Percentiles rank a stretch among this genome's conserved stretches.
These are phyloP conservation scores for Lycia hirtaria DNA, from an alignment of 2,888 invertebrate genomes.

Conservation along the genomic window DNA sequence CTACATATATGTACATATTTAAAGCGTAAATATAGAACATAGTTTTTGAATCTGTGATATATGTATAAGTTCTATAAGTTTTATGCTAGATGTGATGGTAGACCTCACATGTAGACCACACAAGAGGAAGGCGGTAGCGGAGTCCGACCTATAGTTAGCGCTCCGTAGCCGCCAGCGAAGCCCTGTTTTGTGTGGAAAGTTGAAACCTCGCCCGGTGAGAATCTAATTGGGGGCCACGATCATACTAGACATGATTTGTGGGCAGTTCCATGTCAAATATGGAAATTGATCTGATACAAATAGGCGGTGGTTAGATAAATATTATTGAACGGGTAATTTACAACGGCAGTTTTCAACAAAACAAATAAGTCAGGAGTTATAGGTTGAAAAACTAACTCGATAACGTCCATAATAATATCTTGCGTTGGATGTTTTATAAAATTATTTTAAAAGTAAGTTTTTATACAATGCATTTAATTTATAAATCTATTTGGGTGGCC, in stretches of 20 bases:
- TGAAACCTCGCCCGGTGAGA: slow-evolving; percentile 21
- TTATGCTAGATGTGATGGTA: not conserved
- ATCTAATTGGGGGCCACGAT: slow-evolving; percentile 24
- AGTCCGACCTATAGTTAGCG: slow-evolving; percentile 53
- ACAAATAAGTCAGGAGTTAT: not conserved
- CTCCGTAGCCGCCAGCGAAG: slow-evolving; percentile 35
- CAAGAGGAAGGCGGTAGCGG: slow-evolving; percentile 66
- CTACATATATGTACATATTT: too few species aligned
- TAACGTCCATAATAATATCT: too few species aligned
- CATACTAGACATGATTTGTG: slow-evolving; percentile 25
- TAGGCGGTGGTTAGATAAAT: slow-evolving; percentile 21
- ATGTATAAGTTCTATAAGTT: too few species aligned
- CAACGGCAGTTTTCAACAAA: not conserved
- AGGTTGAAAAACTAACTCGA: too few species aligned
- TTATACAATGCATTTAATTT: too few species aligned
- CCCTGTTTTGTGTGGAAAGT: slow-evolving; percentile 14
- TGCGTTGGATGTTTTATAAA: too few species aligned
- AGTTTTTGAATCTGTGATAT: too few species aligned
- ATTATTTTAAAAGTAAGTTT: too few species aligned
- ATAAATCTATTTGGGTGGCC: too few species aligned
- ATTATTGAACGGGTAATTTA: not conserved
- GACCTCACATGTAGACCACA: slow-evolving; percentile 65
- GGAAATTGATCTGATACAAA: slow-evolving; percentile 25
- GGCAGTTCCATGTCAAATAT: slow-evolving; percentile 24
- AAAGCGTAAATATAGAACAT: too few species aligned